phyloP scores from a whole-genome alignment of 2,113 vertebrate genomes.

The Campylorhamphus procurvoides region DNA sequence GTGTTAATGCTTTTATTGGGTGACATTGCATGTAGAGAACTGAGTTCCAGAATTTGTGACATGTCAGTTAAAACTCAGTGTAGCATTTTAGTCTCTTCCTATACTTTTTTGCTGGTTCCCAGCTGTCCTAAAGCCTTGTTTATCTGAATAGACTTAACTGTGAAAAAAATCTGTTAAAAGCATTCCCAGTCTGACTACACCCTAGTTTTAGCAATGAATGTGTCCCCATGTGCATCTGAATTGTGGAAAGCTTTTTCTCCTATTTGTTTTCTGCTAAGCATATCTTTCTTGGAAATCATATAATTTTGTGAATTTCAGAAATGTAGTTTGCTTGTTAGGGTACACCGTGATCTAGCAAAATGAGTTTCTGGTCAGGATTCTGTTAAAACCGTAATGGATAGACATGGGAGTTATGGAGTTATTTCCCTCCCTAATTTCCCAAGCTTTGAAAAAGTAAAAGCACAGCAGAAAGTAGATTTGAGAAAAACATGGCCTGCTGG shows the following conservation, averaged over 20 bases:
- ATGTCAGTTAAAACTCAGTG: not conserved
- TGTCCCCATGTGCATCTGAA: not conserved
- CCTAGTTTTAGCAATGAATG: not conserved
- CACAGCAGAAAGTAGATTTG: not conserved
- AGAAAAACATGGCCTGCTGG: not conserved
- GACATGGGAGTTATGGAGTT: not conserved
- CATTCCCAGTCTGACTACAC: not conserved
- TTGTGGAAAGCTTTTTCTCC: not conserved
- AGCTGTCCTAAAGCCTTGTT: not conserved
- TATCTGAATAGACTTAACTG: not conserved
- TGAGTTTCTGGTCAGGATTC: not conserved
- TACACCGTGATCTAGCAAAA: not conserved
- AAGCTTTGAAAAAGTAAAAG: not conserved
- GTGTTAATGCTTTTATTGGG: not conserved
- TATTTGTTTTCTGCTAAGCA: not conserved
- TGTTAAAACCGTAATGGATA: not conserved
- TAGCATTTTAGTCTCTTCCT: not conserved
- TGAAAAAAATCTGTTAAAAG: not conserved
- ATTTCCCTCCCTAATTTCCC: not conserved
- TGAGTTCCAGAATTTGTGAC: not conserved
- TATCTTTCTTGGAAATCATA: not conserved
- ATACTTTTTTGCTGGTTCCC: not conserved
- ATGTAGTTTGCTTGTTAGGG: not conserved
- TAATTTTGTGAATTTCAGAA: not conserved
- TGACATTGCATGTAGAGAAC: not conserved